Conservation (phyloP, 2,797 vertebrate genomes). For the Mus caroli region DNA sequence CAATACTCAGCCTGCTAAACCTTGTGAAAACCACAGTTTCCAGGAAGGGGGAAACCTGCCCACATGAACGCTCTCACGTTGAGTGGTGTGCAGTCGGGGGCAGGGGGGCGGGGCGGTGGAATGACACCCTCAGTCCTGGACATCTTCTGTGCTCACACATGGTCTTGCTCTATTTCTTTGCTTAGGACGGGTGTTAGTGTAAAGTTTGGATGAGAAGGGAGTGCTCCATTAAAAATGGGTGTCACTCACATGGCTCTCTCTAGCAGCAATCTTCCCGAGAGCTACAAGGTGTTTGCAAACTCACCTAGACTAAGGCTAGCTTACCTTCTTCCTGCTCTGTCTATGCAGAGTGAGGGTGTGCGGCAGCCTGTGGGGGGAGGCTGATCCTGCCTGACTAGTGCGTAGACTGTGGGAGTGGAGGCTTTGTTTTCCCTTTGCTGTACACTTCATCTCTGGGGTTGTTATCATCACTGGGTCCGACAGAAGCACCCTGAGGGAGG, state of each 20-base stretch:
- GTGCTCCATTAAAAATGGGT: not conserved
- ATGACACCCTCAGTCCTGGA: not conserved
- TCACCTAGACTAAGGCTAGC: not conserved
- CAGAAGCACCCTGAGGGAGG: not conserved
- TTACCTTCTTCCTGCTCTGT: not conserved
- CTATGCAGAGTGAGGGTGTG: accelerated
- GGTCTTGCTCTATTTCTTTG: not conserved
- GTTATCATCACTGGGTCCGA: not conserved
- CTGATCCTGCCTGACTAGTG: not conserved
- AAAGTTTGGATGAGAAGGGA: not conserved
- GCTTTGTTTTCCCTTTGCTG: not conserved
- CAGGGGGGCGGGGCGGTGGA: not conserved
- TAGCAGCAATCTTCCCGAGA: not conserved
- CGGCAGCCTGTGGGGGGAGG: not conserved
- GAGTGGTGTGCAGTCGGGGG: not conserved
- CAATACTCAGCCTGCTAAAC: not conserved
- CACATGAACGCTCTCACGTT: not conserved
- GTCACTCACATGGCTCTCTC: not conserved
- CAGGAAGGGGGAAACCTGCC: not conserved
- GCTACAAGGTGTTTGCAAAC: not conserved
- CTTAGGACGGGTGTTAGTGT: not conserved
- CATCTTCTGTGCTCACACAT: not conserved
- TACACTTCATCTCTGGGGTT: no score
- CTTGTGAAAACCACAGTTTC: not conserved
- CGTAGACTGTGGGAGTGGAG: accelerated